Percentiles rank a stretch among this genome's conserved stretches.
Evolutionary conservation across 2,113 vertebrate genomes (phyloP).

Genomic region (Talpa occidentalis): DNA sequence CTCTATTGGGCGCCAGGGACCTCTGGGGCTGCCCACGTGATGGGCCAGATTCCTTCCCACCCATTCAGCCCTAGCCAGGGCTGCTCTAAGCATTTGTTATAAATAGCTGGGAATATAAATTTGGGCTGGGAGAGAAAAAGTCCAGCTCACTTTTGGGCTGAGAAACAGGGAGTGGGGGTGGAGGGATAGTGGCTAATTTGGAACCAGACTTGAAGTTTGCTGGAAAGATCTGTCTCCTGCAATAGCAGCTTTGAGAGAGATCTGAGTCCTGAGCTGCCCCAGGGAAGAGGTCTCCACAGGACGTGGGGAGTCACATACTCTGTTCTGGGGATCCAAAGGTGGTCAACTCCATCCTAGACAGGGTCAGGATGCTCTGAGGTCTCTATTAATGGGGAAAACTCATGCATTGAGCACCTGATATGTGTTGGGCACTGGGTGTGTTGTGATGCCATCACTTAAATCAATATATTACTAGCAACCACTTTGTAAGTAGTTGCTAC

Average conservation of each 20-base stretch:
- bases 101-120: slow-evolving; percentile 62
- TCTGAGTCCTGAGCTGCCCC: neutral
- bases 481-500: neutral
- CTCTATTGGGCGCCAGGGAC: neutral
- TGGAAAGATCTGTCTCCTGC: slow-evolving; percentile 26
- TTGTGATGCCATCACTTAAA: neutral
- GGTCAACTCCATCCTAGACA: neutral
- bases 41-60: neutral
- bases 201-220: neutral
- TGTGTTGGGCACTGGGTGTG: neutral
- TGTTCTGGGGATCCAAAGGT: neutral
- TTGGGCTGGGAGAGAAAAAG: slow-evolving; percentile 5
- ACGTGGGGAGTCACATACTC: neutral
- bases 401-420: neutral
- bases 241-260: neutral
- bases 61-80: neutral
- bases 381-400: neutral
- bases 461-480: neutral
- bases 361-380: neutral
- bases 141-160: neutral
- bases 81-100: slow-evolving; percentile 50
- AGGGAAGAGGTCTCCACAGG: neutral
- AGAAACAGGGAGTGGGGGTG: neutral
- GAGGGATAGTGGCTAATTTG: neutral
- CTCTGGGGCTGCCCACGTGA: neutral